Evolutionary conservation across 1,140 invertebrate genomes (phyloP).

Genomic region (Pogonognathellus flavescens): DNA sequence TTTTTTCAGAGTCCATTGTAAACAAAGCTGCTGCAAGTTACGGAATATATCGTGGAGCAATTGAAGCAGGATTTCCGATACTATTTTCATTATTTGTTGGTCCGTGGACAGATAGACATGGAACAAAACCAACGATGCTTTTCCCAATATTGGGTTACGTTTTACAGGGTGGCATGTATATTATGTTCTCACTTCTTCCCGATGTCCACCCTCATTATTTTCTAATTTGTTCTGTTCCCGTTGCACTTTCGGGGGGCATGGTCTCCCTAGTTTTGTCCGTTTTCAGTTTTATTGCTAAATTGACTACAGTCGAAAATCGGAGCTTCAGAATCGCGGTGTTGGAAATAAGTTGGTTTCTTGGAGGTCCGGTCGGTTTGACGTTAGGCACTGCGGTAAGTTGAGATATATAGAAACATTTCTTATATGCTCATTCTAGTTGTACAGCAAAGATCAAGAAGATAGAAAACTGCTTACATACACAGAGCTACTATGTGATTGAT

Average conservation of each 20-base stretch:
- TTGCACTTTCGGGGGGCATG: slow-evolving; percentile 57
- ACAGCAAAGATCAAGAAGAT: too few relatives aligned
- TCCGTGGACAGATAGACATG: slow-evolving; percentile 56
- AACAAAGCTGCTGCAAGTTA: slow-evolving; percentile 41
- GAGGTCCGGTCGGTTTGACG: slow-evolving; percentile 48
- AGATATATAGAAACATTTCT: too few relatives aligned
- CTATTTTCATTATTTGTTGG: slow-evolving; percentile 55
- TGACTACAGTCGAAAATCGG: slow-evolving; percentile 33
- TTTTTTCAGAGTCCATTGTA: slow-evolving; percentile 48
- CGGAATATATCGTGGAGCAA: slow-evolving; percentile 45
- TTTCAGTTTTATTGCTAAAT: slow-evolving; percentile 53
- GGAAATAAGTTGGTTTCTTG: slow-evolving; percentile 52
- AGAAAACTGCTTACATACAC: background rate
- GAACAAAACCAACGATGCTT: slow-evolving; percentile 54
- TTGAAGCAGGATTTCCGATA: slow-evolving; percentile 59
- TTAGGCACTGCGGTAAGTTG: slow-evolving; percentile 22
- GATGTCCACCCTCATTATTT: slow-evolving; percentile 41
- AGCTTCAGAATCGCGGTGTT: slow-evolving; percentile 59
- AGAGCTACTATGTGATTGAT: background rate
- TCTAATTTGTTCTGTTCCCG: slow-evolving; percentile 52
- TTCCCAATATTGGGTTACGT: slow-evolving; percentile 54
- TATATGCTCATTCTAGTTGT: too few relatives aligned
- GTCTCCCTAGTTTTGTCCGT: slow-evolving; percentile 51
- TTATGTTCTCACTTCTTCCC: slow-evolving; percentile 3
- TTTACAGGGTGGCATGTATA: slow-evolving; percentile 17